Base-by-base conservation (phyloP, 2,113 vertebrate genomes). In the Miniopterus natalensis region DNA sequence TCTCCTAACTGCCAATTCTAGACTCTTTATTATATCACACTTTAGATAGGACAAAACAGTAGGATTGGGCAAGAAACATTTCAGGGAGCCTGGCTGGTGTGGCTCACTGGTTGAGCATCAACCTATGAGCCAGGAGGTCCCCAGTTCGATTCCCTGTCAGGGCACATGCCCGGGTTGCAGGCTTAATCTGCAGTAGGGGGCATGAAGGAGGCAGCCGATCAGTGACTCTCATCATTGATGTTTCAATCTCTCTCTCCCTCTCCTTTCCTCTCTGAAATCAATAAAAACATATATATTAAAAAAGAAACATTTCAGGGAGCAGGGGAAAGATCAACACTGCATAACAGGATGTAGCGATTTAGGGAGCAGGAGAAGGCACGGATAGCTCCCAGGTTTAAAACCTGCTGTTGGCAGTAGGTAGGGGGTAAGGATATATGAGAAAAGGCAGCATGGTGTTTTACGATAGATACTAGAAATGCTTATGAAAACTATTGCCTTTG, bases 401-500 rank as follows among this genome's bases (percentile, higher is more conserved):
- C 71, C n/a, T 53, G 47, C 31, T 29, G 6, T 68, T 80, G n/a
- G 40, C 29, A 20, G 7, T 70, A 13, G 40, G 12, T 80, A 6
- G 23, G 29, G 21, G 31, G 8, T 49, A 63, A 92, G 65, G 53
- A 70, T 73, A n/a, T 25, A 13, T 84, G 59, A 81, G 81, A 84
- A 31, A 95, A 92, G 23, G 40, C 17, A 70, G 17, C 74, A 53
- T 70, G 21, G 11, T 42, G 15, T 63, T 89, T 94, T 84, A 87
- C 1, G 2, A 45, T 36, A 87, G 20, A 29, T 70, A 63, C 6
- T 63, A 75, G 47, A 18, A n/a, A 8, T 88, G 71, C 23, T 84
- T 92, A 40, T 63, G 85, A 66, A 93, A 90, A 80, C 66, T 68
- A 15, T 42, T 71, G 40, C 73, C 63, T 90, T 90, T 63, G 17